Conservation (phyloP, 2,888 invertebrate species). For the Helleia helle region DNA sequence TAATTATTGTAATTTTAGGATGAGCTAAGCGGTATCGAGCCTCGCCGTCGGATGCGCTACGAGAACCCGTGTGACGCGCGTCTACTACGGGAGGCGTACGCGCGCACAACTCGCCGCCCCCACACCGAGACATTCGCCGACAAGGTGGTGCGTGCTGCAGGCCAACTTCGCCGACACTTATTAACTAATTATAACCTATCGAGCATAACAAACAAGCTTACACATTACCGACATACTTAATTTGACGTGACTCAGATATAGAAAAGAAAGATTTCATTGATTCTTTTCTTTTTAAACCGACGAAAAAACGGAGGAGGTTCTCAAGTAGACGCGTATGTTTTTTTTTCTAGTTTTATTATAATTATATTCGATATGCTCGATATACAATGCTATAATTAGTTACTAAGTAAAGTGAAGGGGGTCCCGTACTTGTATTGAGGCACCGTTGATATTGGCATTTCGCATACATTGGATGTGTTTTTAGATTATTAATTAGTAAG, state of each 20-base stretch:
- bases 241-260: no score
- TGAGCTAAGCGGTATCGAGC: slow-evolving; percentile 76
- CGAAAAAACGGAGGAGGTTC: no score
- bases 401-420: slow-evolving; percentile 1
- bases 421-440: not conserved
- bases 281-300: no score
- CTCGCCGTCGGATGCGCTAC: slow-evolving; percentile 57
- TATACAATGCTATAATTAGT: no score
- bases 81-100: slow-evolving; percentile 60
- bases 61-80: slow-evolving; percentile 61
- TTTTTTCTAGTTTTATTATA: no score
- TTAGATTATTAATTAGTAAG: not conserved
- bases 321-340: no score
- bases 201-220: no score
- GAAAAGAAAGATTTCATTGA: no score
- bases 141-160: slow-evolving; percentile 41
- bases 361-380: no score
- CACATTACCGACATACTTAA: no score
- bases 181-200: no score
- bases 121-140: slow-evolving; percentile 67
- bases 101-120: slow-evolving; percentile 54
- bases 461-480: not conserved
- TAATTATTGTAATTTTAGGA: slow-evolving; percentile 65
- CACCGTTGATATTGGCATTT: not conserved
- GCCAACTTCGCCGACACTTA: slow-evolving; percentile 9